A percentile compares a stretch with the other conserved stretches of the same genome.
These are phyloP conservation scores for Apodemia duryi DNA, from an alignment of 2,888 invertebrate genomes.

Conservation along the genomic window DNA sequence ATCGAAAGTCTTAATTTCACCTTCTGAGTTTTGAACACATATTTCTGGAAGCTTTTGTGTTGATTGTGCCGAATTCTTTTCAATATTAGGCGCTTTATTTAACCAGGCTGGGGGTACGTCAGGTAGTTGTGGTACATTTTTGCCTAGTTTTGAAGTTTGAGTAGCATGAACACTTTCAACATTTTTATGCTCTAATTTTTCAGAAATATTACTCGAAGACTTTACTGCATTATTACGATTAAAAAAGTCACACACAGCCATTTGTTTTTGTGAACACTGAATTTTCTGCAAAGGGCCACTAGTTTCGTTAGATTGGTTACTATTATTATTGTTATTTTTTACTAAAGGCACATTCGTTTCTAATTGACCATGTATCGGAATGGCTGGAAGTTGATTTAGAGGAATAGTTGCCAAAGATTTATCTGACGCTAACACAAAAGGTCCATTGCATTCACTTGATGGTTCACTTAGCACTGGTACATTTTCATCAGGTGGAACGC, in stretches of 20 bases:
- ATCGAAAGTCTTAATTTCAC: slow-evolving; percentile 39
- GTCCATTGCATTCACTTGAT: slow-evolving; percentile 33
- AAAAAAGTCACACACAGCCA: slow-evolving; percentile 14
- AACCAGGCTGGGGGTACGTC: slow-evolving; percentile 69
- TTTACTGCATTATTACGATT: not conserved
- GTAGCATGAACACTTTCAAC: slow-evolving; percentile 33
- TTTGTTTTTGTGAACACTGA: slow-evolving; percentile 13
- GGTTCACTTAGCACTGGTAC: slow-evolving; percentile 35
- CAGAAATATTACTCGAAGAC: not conserved
- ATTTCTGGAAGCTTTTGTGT: slow-evolving; percentile 52
- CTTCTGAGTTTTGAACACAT: slow-evolving; percentile 52
- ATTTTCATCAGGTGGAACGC: slow-evolving; percentile 36
- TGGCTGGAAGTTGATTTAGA: slow-evolving; percentile 56
- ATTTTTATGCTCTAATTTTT: not conserved
- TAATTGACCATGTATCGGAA: slow-evolving; percentile 53
- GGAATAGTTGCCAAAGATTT: slow-evolving; percentile 46
- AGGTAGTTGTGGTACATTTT: slow-evolving; percentile 56
- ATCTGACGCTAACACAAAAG: slow-evolving; percentile 33
- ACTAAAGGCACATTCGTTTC: slow-evolving; percentile 39
- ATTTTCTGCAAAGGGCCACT: slow-evolving; percentile 7
- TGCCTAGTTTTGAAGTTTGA: slow-evolving; percentile 36
- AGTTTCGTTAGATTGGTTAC: not conserved
- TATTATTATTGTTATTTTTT: slow-evolving; percentile 2
- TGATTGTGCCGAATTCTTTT: slow-evolving; percentile 33
- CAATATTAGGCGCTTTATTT: slow-evolving; percentile 34